Conservation (phyloP, 2,797 vertebrate genomes). For the Distichodus sexfasciatus region DNA sequence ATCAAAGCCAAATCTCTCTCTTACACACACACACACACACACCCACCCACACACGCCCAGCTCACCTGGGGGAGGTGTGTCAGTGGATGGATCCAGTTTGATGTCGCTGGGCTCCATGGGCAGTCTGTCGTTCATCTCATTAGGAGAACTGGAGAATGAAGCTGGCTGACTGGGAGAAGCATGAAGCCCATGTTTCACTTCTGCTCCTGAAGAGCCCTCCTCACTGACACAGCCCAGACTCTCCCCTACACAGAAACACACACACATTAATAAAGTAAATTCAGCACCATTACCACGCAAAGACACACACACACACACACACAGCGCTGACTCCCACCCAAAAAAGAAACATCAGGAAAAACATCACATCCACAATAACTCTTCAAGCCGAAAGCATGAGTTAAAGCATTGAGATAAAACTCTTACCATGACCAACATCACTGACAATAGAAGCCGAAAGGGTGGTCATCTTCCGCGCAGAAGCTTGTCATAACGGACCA, state of each 20-base stretch:
- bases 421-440: constrained; percentile 83
- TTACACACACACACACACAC: not conserved
- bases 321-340: not conserved
- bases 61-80: constrained; percentile 53
- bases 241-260: constrained; percentile 61
- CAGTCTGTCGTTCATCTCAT: constrained; percentile 64
- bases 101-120: constrained; percentile 65
- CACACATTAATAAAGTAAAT: not conserved
- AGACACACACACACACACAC: not conserved
- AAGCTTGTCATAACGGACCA: constrained; percentile 81
- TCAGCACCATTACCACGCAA: too few relatives aligned
- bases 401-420: not conserved
- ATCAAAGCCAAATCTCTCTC: too few relatives aligned
- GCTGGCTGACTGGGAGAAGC: constrained; percentile 61
- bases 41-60: not conserved
- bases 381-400: not conserved
- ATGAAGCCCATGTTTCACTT: constrained; percentile 65
- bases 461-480: constrained; percentile 82
- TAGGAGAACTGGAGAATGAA: constrained; percentile 58
- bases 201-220: constrained; percentile 57
- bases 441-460: constrained; percentile 79
- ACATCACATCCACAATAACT: not conserved
- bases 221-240: constrained; percentile 70
- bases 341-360: not conserved
- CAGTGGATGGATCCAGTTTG: constrained; percentile 66